Conservation (phyloP, 2,113 vertebrate species). For the Epinephelus moara region DNA sequence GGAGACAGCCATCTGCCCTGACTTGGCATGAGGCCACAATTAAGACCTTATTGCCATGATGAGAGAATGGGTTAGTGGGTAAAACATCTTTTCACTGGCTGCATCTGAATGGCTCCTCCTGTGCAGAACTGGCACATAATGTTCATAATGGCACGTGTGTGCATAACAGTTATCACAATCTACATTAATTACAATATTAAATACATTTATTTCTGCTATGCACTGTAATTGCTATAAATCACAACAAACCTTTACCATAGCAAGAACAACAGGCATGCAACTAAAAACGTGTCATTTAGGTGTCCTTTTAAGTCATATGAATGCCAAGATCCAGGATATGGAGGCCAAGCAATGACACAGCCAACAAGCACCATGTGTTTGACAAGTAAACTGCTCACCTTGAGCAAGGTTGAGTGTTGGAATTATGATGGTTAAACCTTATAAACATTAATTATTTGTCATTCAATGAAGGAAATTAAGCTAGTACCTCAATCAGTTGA, state of each 20-base stretch:
- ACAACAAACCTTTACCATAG: neutral
- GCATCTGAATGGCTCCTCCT: conserved; percentile 7
- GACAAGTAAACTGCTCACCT: conserved; percentile 24
- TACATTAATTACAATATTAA: neutral
- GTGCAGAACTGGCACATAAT: conserved; percentile 27
- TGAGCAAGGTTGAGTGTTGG: conserved; percentile 24
- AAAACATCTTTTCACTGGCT: conserved; percentile 29
- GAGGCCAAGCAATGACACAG: neutral
- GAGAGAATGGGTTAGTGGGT: conserved; percentile 9
- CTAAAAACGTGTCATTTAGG: neutral
- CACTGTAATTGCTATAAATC: neutral
- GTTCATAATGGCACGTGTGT: neutral
- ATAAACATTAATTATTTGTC: too few species aligned
- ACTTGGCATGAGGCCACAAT: conserved; percentile 41
- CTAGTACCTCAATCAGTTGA: too few species aligned
- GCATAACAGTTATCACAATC: neutral
- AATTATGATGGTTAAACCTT: too few species aligned
- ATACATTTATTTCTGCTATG: neutral
- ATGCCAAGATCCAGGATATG: neutral
- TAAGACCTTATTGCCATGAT: conserved; percentile 33
- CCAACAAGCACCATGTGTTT: conserved; percentile 4
- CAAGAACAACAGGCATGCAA: neutral
- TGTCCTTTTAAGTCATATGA: neutral
- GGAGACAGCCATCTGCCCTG: conserved; percentile 55
- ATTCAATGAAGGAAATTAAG: too few species aligned